A percentile compares a stretch with the other conserved stretches of the same genome.
Conservation (phyloP, 2,888 invertebrate genomes). For the Aporophyla lueneburgensis region DNA sequence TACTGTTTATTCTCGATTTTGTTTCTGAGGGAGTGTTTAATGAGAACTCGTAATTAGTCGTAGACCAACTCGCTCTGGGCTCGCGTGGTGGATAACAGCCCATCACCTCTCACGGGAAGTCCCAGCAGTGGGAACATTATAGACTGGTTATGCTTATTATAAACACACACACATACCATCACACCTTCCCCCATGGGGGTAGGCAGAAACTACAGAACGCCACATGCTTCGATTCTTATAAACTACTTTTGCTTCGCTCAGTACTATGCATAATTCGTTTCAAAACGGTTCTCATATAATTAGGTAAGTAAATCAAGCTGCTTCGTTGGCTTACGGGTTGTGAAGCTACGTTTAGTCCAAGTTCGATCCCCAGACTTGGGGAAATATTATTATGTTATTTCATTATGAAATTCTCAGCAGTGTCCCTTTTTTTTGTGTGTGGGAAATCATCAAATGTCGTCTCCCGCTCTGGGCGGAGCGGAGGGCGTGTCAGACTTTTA, state of each 20-base stretch:
- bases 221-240: too few relatives aligned
- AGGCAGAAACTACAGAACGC: too few relatives aligned
- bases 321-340: not conserved
- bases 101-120: too few relatives aligned
- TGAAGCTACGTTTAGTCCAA: not conserved
- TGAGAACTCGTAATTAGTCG: conserved; percentile 28
- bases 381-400: not conserved
- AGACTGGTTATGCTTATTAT: not conserved
- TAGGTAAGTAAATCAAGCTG: not conserved
- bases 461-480: too few relatives aligned
- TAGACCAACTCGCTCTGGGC: not conserved
- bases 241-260: not conserved
- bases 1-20: conserved; percentile 71
- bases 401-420: not conserved
- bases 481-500: too few relatives aligned
- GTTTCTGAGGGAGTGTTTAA: conserved; percentile 20
- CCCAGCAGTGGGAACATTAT: too few relatives aligned
- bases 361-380: not conserved
- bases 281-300: not conserved
- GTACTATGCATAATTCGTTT: not conserved
- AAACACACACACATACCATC: too few relatives aligned
- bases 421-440: too few relatives aligned
- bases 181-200: too few relatives aligned
- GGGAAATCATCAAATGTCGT: too few relatives aligned
- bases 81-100: not conserved